Conservation (phyloP, 2,797 vertebrate genomes). For the Tiaroga cobitis region DNA sequence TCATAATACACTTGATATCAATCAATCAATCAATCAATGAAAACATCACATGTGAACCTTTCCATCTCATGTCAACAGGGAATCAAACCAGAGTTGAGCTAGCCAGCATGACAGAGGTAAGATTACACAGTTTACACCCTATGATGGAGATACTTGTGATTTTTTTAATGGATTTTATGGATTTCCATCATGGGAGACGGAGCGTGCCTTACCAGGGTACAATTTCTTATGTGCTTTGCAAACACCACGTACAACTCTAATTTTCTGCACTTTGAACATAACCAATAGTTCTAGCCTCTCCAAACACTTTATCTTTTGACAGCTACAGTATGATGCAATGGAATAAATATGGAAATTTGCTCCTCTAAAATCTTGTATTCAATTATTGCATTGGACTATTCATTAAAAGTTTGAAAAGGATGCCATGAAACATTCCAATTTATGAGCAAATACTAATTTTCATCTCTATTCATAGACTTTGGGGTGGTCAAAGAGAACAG, state of each 20-base stretch:
- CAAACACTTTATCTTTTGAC: constrained; percentile 42
- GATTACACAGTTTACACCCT: neutral
- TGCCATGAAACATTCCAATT: constrained; percentile 17
- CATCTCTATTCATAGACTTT: neutral
- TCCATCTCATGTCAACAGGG: neutral
- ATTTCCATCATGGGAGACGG: constrained; percentile 42
- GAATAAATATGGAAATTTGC: constrained; percentile 33
- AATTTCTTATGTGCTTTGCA: constrained; percentile 54
- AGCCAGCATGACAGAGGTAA: neutral
- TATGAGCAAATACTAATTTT: constrained; percentile 28
- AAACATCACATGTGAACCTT: neutral
- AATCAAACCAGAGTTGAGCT: constrained; percentile 3
- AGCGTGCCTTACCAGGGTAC: constrained; percentile 44
- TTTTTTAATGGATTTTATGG: constrained; percentile 30
- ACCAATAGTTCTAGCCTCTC: constrained; percentile 36
- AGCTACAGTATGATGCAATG: constrained; percentile 34
- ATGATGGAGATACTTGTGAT: constrained; percentile 16
- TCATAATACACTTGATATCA: neutral
- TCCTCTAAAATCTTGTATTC: constrained; percentile 27
- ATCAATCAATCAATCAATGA: no score
- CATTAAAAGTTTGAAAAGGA: constrained; percentile 27
- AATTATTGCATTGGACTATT: constrained; percentile 41
- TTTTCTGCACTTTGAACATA: constrained; percentile 51
- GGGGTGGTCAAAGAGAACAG: neutral
- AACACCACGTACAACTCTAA: constrained; percentile 51